Base-by-base conservation (phyloP, 2,113 vertebrate genomes). In the Nesospiza acunhae region DNA sequence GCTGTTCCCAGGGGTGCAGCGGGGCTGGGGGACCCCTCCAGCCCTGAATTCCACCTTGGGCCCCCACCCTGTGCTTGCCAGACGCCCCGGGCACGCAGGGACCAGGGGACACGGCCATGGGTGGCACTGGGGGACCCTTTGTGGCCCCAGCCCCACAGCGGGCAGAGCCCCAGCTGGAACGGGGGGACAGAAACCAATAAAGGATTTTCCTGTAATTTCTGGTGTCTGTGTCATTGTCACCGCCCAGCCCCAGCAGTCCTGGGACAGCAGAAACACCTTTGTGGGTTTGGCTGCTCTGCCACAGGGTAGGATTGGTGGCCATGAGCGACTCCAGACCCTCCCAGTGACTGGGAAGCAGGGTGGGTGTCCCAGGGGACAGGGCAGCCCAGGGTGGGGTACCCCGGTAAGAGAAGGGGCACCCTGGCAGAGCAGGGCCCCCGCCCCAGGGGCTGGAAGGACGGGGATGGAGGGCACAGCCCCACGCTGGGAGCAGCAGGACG, bases 401-500 rank as follows among this genome's bases (percentile, higher is more conserved):
- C 42, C 37, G 5, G 19, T 11, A 7, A 9, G 49, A 16, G 28
- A 15, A 10, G 6, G 47, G 7, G 2, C 13, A 47, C 35, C 31
- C 18, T 6, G 35, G 24, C 7, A 24, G 10, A 79, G 15, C 81
- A 94, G 59, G 58, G 86, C 11, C 33, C 58, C 9, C 4, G 1
- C 27, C 16, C 28, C 27, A 7, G 50, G 21, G 37, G 18, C 13
- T 26, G 59, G 17, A 27, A 22, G 60, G 73, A 16, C 0, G 1
- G 52, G 2, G 76, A 5, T 53, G 52, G 28, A 50, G 9, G 47
- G 47, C 13, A 49, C 59, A 69, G 52, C 52, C 81, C n/a, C 33
- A 4, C 4, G 0, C 11, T 2, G 6, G 23, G 28, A 46, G 41
- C 67, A 5, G 19, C 2, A 2, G 21, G 52, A 9, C 0, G 4